Percentiles rank a stretch among this genome's conserved stretches.
These are phyloP conservation scores for Rhynchonycteris naso DNA, from an alignment of 2,797 vertebrate species.

Conservation along the genomic window DNA sequence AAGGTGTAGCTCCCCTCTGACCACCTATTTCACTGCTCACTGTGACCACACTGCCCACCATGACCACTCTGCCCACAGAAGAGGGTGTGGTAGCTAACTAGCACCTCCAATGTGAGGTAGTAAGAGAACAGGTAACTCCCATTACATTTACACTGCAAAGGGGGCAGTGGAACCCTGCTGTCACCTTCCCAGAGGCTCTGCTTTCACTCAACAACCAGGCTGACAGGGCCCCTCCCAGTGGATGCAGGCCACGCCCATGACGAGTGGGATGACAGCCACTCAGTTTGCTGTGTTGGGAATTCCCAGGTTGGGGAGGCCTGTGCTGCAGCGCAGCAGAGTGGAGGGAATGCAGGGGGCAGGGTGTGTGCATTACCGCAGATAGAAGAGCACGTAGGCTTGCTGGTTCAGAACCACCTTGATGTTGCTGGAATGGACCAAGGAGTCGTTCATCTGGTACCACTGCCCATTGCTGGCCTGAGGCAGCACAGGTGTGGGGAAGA, in stretches of 20 bases:
- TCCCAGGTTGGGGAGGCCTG: not conserved
- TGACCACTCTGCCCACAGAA: rapidly evolving
- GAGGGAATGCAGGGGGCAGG: rapidly evolving
- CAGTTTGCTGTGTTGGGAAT: not conserved
- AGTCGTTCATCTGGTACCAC: conserved; percentile 99
- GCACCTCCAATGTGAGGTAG: rapidly evolving
- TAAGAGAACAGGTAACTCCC: rapidly evolving
- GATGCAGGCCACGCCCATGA: not conserved
- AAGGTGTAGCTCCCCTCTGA: not conserved
- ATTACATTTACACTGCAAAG: rapidly evolving
- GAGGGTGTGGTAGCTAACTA: rapidly evolving
- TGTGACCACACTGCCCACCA: rapidly evolving
- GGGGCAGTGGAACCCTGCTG: not conserved
- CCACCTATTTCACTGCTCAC: not conserved
- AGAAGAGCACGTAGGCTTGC: conserved; percentile 98
- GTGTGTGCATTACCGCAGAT: conserved; percentile 89
- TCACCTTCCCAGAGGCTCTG: not conserved
- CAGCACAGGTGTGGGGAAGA: rapidly evolving
- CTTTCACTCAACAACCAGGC: no score
- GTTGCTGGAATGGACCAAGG: conserved; percentile 94
- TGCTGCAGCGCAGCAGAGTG: rapidly evolving
- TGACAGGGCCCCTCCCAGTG: not conserved
- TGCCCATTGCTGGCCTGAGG: conserved; percentile 95
- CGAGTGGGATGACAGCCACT: not conserved
- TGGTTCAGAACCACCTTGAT: conserved; percentile 98